Evolutionary conservation across 2,888 invertebrate genomes (phyloP), one percentile per base, ranked within the genome.

Genomic region (Platycheirus albimanus): DNA sequence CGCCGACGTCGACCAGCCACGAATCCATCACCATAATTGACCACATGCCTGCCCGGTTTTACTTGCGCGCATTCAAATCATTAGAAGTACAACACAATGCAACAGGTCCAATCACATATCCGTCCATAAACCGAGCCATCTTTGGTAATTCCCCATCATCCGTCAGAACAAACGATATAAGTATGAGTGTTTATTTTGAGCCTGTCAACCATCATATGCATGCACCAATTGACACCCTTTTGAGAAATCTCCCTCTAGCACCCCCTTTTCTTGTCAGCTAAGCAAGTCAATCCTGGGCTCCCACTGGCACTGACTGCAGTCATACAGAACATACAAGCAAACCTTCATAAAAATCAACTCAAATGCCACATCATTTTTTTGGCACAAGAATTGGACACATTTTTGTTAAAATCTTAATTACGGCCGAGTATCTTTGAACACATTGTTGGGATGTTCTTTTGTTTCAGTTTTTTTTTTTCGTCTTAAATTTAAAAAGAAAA

Each of bases 151-250:
- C 54, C 24, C 36, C 38, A 54, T 72, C 71, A 81, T n/a, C n/a
- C n/a, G 71, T 81, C 70, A 67, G 24, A 81, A 51, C 28, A 45
- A n/a, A 56, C 43, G 69, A 63, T 51, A 63, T 69, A 41, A 54
- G 17, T 28, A 66, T 81, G 71, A 81, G 76, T 76, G 71, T 81
- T 76, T 81, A 81, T 81, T 81, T 81, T 81, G 71, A 81, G 81
- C 66, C 64, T 77, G 67, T 72, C 76, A 81, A 75, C 36, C 56
- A 15, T n/a, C 49, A 51, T 49, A 51, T 63, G 47, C 19, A 58
- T 58, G 51, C 41, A 54, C 1, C 4, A 17, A 45, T 78, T 30
- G 54, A 61, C 56, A 70, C 70, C 80, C 69, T 78, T 45, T 24
- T n/a, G 11, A 41, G 45, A 38, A 11, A 11, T 17, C 13, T 28